Evolutionary conservation across 2,797 vertebrate species (phyloP), one percentile per base, ranked within the genome.

Genomic region (Microctenopoma lineatum): DNA sequence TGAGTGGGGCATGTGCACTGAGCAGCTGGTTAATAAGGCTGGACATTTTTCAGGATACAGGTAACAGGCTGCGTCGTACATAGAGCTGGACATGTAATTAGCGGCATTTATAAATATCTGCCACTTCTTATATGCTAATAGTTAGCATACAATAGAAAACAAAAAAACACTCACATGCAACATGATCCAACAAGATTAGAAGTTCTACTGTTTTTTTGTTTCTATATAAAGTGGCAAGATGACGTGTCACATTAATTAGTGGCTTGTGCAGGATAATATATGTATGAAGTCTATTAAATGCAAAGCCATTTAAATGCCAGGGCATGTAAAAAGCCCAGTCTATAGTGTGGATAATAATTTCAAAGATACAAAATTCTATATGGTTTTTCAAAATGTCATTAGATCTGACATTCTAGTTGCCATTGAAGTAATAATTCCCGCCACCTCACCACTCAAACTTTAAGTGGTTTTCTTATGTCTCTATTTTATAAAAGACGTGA

Each of bases 21-120:
- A 84, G 80, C 87, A 87, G 84, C 84, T 84, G 81, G 71, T 84
- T 73, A 64, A 66, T 70, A 77, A 81, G 71, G 77, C 78, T 60
- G 83, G 77, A 70, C 66, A 64, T 82, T 87, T 79, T 81, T 83
- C 66, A 79, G 59, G 57, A 69, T 68, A 72, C 66, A 69, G 71
- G 61, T 71, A 81, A 76, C 70, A 58, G 69, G 67, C 59, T 71
- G 52, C 53, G 72, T 76, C 56, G 62, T 63, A 77, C 66, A 71
- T 13, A 39, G 39, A 18, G 34, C 60, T 54, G 74, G 73, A 52
- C 54, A 70, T 54, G 45, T 62, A 53, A 76, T 74, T 61, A 79
- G 52, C 27, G 48, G 44, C 60, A 65, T 81, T 81, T 63, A 61
- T 63, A 57, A 66, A 66, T 39, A 73, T 57, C 59, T 78, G 58